Evolutionary conservation across 2,113 vertebrate genomes (phyloP).

Genomic region (Glareola pratincola): DNA sequence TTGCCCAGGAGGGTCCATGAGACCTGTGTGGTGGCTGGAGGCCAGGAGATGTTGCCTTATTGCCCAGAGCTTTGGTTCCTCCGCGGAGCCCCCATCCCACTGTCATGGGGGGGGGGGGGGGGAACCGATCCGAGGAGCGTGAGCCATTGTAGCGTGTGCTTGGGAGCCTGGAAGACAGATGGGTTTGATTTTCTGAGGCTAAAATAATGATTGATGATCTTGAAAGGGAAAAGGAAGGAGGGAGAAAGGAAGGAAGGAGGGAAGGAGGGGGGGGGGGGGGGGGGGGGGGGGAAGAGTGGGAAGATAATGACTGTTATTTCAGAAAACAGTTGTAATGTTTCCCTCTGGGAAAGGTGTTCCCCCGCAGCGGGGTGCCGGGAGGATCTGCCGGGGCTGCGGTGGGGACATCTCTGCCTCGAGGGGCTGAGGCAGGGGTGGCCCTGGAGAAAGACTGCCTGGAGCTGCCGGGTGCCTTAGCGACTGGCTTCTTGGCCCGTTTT

Average conservation of each 20-base stretch:
- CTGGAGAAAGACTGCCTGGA: not conserved
- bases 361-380: rapidly evolving
- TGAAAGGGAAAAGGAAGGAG: conserved; percentile 14
- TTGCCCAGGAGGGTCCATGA: not conserved
- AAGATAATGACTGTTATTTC: conserved; percentile 38
- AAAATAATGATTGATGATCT: conserved; percentile 57
- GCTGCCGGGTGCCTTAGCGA: rapidly evolving
- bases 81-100: not conserved
- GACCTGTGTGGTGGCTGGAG: not conserved
- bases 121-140: not conserved
- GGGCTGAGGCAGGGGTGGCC: not conserved
- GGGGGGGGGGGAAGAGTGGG: not conserved
- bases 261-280: not conserved
- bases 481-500: not conserved
- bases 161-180: conserved; percentile 7
- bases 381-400: not conserved
- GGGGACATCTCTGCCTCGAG: not conserved
- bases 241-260: not conserved
- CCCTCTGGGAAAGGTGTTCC: not conserved
- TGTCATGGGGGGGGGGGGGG: too few species aligned
- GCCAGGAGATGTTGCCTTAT: not conserved
- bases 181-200: conserved; percentile 33
- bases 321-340: not conserved
- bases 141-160: not conserved
- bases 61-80: not conserved